A percentile compares a stretch with the other conserved stretches of the same genome.
Conservation (phyloP, 2,888 invertebrate species). For the Electrophaes corylata region DNA sequence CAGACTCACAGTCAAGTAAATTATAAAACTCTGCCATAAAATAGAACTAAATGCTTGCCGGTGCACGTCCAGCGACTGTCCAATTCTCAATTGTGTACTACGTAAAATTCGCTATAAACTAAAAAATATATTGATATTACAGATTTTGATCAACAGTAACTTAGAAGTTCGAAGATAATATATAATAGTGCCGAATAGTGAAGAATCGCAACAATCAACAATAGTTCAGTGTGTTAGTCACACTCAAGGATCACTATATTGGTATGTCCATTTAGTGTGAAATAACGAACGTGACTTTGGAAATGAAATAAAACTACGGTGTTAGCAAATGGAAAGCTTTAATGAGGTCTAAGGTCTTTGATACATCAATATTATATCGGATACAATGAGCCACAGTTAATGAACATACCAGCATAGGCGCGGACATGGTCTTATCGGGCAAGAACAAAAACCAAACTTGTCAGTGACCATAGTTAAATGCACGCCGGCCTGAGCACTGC, state of each 20-base stretch:
- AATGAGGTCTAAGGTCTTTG: conserved; percentile 73
- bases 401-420: conserved; percentile 79
- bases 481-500: conserved; percentile 25
- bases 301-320: conserved; percentile 74
- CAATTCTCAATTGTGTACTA: conserved; percentile 31
- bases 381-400: conserved; percentile 58
- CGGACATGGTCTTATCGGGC: conserved; percentile 44
- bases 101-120: conserved; percentile 51
- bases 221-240: conserved; percentile 29
- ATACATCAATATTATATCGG: conserved; percentile 60
- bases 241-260: conserved; percentile 59
- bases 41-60: conserved; percentile 70
- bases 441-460: conserved; percentile 41
- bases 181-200: conserved; percentile 33
- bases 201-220: conserved; percentile 6
- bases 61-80: conserved; percentile 16
- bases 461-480: conserved; percentile 36
- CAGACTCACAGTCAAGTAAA: conserved; percentile 35
- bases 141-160: conserved; percentile 58
- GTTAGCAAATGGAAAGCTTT: conserved; percentile 73
- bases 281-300: conserved; percentile 51
- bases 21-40: conserved; percentile 67
- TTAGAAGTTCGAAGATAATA: conserved; percentile 35
- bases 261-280: conserved; percentile 71
- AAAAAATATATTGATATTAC: conserved; percentile 49